phyloP scores from a whole-genome alignment of 92 coral and sea anemone species.

The Paramuricea clavata region DNA sequence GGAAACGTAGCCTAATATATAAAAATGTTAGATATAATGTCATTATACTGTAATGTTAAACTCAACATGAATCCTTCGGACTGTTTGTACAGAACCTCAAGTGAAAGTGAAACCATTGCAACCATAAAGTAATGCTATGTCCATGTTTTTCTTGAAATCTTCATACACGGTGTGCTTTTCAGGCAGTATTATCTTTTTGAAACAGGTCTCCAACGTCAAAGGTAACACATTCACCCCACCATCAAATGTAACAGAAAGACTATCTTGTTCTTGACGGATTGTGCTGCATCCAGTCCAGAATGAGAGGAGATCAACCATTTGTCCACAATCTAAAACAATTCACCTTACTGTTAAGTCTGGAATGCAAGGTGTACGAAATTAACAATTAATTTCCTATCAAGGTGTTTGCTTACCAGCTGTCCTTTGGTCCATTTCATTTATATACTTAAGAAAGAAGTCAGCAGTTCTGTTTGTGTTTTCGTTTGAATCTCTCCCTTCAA shows the following conservation, averaged over 20 bases:
- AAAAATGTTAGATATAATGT: too few species aligned
- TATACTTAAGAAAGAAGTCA: slow-evolving; percentile 49
- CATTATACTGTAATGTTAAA: not conserved
- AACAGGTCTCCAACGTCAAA: slow-evolving; percentile 68
- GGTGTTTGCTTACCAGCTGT: slow-evolving; percentile 18
- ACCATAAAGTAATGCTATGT: slow-evolving; percentile 71
- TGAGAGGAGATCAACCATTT: slow-evolving; percentile 18
- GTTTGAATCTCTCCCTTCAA: slow-evolving; percentile 50
- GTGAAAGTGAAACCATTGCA: slow-evolving; percentile 61
- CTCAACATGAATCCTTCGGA: not conserved
- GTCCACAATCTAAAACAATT: not conserved
- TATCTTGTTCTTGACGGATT: not conserved
- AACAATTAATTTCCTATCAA: not conserved
- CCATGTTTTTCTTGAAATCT: slow-evolving; percentile 64
- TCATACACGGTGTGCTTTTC: slow-evolving; percentile 50
- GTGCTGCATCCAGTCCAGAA: slow-evolving; percentile 34
- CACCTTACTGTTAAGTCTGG: not conserved
- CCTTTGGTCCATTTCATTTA: slow-evolving; percentile 50
- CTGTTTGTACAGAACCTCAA: not conserved
- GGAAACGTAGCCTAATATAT: too few species aligned
- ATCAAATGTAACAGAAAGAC: slow-evolving; percentile 61
- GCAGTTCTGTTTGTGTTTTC: slow-evolving; percentile 39
- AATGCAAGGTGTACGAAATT: not conserved
- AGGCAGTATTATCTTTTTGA: slow-evolving; percentile 62
- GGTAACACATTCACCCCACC: slow-evolving; percentile 60